Conservation (phyloP, 2,113 vertebrate species). For the Sceloporus undulatus region DNA sequence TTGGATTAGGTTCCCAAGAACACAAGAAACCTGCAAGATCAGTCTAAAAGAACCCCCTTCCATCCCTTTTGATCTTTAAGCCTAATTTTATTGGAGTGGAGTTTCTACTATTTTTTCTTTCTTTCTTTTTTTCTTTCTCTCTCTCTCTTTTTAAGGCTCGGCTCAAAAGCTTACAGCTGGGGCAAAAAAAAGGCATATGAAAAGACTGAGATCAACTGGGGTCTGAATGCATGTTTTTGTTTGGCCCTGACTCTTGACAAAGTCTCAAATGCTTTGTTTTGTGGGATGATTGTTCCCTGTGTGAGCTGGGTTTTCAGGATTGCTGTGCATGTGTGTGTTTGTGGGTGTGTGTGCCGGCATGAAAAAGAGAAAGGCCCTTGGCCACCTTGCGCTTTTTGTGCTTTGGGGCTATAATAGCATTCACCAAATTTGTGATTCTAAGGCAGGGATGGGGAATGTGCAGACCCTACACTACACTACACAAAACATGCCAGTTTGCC, state of each 20-base stretch:
- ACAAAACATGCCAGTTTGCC: too few relatives aligned
- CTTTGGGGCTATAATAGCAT: not conserved
- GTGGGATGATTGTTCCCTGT: constrained; percentile 80
- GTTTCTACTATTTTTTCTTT: constrained; percentile 8
- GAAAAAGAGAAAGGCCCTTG: not conserved
- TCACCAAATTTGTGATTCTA: not conserved
- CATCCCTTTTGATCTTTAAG: constrained; percentile 64
- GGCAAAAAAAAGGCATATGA: not conserved
- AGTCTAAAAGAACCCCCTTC: not conserved
- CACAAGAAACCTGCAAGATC: constrained; percentile 9
- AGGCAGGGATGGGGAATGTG: not conserved
- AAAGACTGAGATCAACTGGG: constrained; percentile 19
- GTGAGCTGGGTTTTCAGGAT: constrained; percentile 72
- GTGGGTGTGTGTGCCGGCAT: not conserved
- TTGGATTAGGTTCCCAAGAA: constrained; percentile 20
- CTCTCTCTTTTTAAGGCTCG: not conserved
- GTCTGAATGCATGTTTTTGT: constrained; percentile 52
- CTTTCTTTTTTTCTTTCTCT: not conserved
- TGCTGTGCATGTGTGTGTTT: not conserved
- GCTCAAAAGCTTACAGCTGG: constrained; percentile 47
- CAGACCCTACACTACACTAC: too few relatives aligned
- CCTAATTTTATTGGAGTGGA: constrained; percentile 59
- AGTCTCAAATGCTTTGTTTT: constrained; percentile 30
- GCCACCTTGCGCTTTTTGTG: not conserved
- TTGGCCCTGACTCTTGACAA: constrained; percentile 18